Percentiles rank a stretch among this genome's conserved stretches.
These are phyloP conservation scores for Bombus picipes DNA, from an alignment of 1,140 invertebrate species.

Conservation along the genomic window DNA sequence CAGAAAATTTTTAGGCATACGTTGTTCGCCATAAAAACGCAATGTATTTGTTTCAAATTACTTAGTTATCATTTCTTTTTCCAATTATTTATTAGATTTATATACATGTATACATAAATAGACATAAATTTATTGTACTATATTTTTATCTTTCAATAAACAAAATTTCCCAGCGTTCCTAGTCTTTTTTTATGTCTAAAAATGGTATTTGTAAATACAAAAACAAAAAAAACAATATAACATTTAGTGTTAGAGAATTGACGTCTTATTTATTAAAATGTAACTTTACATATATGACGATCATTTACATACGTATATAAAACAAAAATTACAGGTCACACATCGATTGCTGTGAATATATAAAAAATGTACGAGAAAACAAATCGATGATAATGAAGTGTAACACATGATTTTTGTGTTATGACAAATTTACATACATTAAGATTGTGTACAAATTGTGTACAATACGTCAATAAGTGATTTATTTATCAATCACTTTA, in stretches of 20 bases:
- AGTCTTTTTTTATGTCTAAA: not conserved
- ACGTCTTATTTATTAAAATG: slow-evolving; percentile 66
- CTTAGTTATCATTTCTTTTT: slow-evolving; percentile 38
- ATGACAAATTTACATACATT: slow-evolving; percentile 67
- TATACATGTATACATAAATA: slow-evolving; percentile 65
- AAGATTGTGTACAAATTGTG: slow-evolving; percentile 66
- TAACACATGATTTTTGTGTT: slow-evolving; percentile 50
- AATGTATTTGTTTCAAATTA: slow-evolving; percentile 56
- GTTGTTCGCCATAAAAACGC: slow-evolving; percentile 20
- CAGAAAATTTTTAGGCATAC: slow-evolving; percentile 19
- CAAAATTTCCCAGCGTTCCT: slow-evolving; percentile 76
- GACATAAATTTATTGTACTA: slow-evolving; percentile 77
- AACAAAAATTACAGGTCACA: slow-evolving; percentile 40
- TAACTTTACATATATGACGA: slow-evolving; percentile 64
- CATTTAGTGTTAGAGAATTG: slow-evolving; percentile 15
- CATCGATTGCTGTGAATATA: slow-evolving; percentile 56
- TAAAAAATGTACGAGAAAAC: slow-evolving; percentile 63
- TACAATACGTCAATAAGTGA: slow-evolving; percentile 47
- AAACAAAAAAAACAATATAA: slow-evolving; percentile 6
- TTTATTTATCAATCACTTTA: not conserved
- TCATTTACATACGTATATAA: slow-evolving; percentile 57
- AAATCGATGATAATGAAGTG: slow-evolving; percentile 56
- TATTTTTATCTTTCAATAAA: slow-evolving; percentile 81
- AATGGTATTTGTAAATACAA: no score
- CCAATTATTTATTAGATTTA: slow-evolving; percentile 61